Evolutionary conservation across 2,797 vertebrate genomes (phyloP).

Genomic region (Chaunax sp.): DNA sequence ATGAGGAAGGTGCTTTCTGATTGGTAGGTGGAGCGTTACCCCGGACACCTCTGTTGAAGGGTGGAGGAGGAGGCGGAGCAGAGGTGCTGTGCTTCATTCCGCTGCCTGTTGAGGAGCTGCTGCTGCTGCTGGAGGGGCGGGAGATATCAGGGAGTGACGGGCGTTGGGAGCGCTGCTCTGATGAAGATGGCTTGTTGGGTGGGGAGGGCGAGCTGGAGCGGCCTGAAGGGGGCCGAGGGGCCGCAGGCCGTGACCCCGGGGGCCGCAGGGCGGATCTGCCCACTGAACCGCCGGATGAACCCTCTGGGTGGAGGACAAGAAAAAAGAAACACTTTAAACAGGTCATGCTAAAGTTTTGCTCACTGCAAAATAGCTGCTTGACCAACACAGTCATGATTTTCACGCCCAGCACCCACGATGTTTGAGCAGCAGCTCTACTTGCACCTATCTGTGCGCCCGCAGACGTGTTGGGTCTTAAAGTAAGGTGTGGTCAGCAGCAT

Average conservation of each 20-base stretch:
- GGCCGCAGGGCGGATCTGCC: slow-evolving; percentile 86
- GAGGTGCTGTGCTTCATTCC: slow-evolving; percentile 82
- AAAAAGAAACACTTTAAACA: neutral
- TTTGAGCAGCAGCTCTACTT: too few relatives aligned
- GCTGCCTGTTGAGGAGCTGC: slow-evolving; percentile 70
- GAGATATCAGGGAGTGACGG: slow-evolving; percentile 92
- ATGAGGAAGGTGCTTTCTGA: slow-evolving; percentile 66
- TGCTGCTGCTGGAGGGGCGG: slow-evolving; percentile 73
- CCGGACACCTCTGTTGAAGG: slow-evolving; percentile 79
- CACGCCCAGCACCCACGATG: too few relatives aligned
- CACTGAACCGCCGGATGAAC: slow-evolving; percentile 81
- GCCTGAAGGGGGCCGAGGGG: slow-evolving; percentile 83
- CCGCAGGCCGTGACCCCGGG: slow-evolving; percentile 84
- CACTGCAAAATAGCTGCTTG: too few relatives aligned
- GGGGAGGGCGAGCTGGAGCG: slow-evolving; percentile 67
- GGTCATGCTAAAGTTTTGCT: too few relatives aligned
- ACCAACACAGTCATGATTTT: too few relatives aligned
- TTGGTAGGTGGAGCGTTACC: slow-evolving; percentile 79
- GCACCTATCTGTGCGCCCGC: too few relatives aligned
- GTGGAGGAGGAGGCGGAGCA: slow-evolving; percentile 83
- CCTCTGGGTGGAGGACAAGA: slow-evolving; percentile 77
- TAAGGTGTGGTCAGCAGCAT: too few relatives aligned
- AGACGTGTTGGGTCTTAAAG: too few relatives aligned
- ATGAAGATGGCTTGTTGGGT: slow-evolving; percentile 69
- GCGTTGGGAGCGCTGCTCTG: slow-evolving; percentile 88